Evolutionary conservation across 1,140 invertebrate species (phyloP).

Genomic region (Zeugodacus cucurbitae): DNA sequence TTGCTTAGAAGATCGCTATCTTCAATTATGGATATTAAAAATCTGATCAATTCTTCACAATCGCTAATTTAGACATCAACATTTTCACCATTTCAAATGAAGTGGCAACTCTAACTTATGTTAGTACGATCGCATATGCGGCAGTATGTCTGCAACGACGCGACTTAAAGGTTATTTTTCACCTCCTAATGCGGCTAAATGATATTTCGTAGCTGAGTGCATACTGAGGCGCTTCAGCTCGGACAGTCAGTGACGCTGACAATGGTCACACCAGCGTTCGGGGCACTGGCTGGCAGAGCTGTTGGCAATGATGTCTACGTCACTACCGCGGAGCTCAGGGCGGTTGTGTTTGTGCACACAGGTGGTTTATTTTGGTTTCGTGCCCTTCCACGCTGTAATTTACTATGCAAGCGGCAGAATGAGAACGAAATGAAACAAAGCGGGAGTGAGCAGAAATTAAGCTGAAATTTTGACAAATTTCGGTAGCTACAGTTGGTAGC

Average conservation of each 20-base stretch:
- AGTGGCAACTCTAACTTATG: background rate
- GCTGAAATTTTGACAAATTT: background rate
- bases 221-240: background rate
- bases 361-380: background rate
- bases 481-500: background rate
- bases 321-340: background rate
- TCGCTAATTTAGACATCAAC: too few relatives aligned
- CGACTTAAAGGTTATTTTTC: background rate
- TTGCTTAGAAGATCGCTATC: too few relatives aligned
- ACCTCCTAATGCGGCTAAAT: background rate
- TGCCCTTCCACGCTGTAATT: background rate
- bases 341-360: background rate
- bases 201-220: background rate
- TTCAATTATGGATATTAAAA: too few relatives aligned
- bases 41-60: too few relatives aligned
- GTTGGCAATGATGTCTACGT: background rate
- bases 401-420: background rate
- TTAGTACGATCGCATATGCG: background rate
- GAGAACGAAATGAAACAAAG: background rate
- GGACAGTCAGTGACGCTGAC: background rate
- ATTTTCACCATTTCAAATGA: background rate
- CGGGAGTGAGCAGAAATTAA: background rate
- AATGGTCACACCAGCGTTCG: background rate
- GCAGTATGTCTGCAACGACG: background rate
- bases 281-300: background rate